Evolutionary conservation across 2,888 invertebrate genomes (phyloP).

Genomic region (Lissocephala sabroskyi): DNA sequence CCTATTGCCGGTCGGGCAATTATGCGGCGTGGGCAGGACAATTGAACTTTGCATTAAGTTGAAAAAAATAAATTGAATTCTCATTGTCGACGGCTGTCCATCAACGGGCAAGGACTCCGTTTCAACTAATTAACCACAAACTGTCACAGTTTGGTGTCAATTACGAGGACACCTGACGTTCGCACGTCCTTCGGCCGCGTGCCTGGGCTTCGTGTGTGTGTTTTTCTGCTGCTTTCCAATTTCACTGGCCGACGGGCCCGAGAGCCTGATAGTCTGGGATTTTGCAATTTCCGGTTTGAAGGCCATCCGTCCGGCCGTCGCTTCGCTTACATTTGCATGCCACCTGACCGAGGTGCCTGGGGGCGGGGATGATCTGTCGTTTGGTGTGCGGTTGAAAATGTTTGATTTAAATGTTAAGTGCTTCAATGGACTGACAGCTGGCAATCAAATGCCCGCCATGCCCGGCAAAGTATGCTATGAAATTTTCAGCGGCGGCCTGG

Average conservation of each 20-base stretch:
- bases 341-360: too few species aligned
- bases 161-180: conserved; percentile 35
- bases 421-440: neutral
- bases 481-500: too few species aligned
- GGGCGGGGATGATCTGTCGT: too few species aligned
- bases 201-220: neutral
- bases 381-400: neutral
- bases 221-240: neutral
- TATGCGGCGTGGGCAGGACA: too few species aligned
- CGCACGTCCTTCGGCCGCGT: neutral
- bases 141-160: conserved; percentile 47
- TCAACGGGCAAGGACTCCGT: neutral
- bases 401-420: conserved; percentile 6
- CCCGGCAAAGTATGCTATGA: too few species aligned
- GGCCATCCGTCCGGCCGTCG: neutral
- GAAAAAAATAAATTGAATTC: neutral
- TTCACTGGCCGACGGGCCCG: neutral
- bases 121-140: conserved; percentile 54
- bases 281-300: conserved; percentile 6
- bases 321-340: conserved; percentile 2
- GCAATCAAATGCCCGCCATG: neutral
- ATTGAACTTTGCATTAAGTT: conserved; percentile 37
- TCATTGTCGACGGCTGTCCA: neutral
- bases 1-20: too few species aligned
- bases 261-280: neutral